Evolutionary conservation across 2,113 vertebrate species (phyloP), one percentile per base, ranked within the genome.

Genomic region (Ellobius talpinus): DNA sequence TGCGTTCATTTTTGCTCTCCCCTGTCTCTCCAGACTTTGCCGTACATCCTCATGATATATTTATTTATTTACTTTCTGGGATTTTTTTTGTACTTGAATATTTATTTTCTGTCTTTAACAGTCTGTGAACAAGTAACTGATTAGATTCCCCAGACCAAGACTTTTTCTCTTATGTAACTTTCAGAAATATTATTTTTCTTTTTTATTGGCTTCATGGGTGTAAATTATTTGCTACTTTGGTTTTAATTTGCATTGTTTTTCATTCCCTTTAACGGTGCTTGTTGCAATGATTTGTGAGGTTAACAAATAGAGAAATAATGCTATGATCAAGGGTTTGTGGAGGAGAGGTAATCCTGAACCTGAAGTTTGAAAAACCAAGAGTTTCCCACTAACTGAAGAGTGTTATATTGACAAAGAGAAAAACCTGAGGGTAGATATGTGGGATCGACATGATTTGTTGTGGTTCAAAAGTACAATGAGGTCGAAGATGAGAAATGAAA

Each of bases 331-430:
- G 2, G 13, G 89, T 73, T 74, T 45, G n/a, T 36, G 94, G 68
- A 66, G 47, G 23, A 70, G 7, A 50, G 61, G 33, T 5, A 14
- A 77, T 70, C 31, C 23, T 92, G 73, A 73, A 76, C 52, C 55
- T 85, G 68, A 92, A n/a, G 29, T 42, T 91, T 93, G 58, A 91
- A 96, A 55, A 84, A 81, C 10, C 72, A n/a, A 68, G 65, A 52
- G n/a, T 90, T 96, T 94, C 61, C 61, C 39, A 1, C 87, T n/a
- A 11, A 0, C 72, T 39, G 24, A 65, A 89, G 10, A 42, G 42
- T 45, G 73, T 45, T 76, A 85, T 21, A n/a, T 17, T 70, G 78
- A 3, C 21, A 42, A 85, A 90, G 87, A 77, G 89, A 89, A 39
- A 29, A 81, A 14, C 5, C 1, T 39, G 77, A 58, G 65, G 77